phyloP scores from a whole-genome alignment of 2,113 vertebrate species.

The Catharus bicknelli region DNA sequence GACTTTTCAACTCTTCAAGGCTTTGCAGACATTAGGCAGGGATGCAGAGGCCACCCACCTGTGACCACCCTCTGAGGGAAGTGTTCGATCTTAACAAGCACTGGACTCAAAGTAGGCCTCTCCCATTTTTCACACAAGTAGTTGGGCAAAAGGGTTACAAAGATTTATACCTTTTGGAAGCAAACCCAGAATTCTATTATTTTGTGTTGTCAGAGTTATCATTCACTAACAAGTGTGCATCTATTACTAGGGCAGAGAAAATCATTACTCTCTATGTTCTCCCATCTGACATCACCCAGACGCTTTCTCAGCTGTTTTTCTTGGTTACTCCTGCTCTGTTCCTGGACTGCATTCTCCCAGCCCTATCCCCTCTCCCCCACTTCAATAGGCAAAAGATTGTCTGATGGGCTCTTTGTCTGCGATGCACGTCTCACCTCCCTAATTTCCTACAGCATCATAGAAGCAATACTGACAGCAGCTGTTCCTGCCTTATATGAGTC shows the following conservation, averaged over 20 bases:
- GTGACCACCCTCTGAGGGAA: neutral
- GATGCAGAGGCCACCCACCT: neutral
- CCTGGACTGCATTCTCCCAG: neutral
- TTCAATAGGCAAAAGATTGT: neutral
- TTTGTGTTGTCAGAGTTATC: neutral
- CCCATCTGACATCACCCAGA: neutral
- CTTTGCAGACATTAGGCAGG: neutral
- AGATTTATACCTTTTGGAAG: neutral
- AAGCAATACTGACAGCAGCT: neutral
- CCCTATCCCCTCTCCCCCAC: neutral
- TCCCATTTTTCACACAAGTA: neutral
- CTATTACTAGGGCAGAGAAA: neutral
- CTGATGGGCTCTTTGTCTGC: neutral
- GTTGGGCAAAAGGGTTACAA: neutral
- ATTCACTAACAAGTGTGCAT: neutral
- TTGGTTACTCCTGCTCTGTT: neutral
- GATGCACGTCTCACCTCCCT: neutral
- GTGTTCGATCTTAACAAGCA: neutral
- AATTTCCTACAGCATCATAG: neutral
- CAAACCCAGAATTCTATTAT: neutral
- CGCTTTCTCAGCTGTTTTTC: neutral
- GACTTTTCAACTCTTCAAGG: neutral
- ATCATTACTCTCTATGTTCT: neutral
- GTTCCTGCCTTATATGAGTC: neutral
- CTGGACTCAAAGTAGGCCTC: neutral